These are phyloP conservation scores for Strigops habroptila DNA, from an alignment of 2,113 vertebrate genomes.

Conservation along the genomic window DNA sequence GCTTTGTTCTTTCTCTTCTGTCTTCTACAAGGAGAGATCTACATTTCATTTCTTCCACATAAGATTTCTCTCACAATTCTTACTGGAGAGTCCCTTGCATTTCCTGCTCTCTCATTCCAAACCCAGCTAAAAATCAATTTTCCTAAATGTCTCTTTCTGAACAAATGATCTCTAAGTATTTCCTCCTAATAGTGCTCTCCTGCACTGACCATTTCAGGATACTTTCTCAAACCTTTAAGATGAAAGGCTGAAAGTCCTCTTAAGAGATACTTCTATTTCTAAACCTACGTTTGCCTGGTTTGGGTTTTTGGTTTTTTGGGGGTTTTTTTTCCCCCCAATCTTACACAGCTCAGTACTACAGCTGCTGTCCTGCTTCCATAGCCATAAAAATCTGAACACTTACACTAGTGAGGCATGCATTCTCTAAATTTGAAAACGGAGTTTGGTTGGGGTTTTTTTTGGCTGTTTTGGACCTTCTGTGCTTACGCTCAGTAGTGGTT, in stretches of 20 bases:
- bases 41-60: background rate
- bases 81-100: background rate
- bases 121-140: background rate
- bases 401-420: background rate
- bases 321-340: background rate
- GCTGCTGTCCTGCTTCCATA: background rate
- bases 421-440: background rate
- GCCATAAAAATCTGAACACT: background rate
- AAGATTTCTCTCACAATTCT: background rate
- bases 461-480: background rate
- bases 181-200: background rate
- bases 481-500: background rate
- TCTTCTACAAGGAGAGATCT: background rate
- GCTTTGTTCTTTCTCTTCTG: background rate
- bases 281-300: background rate
- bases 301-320: too few species aligned
- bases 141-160: background rate
- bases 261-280: background rate
- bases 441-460: background rate
- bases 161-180: background rate
- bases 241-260: background rate
- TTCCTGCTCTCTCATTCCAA: background rate
- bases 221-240: background rate
- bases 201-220: background rate
- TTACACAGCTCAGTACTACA: background rate